A percentile compares a stretch with the other conserved stretches of the same genome.
phyloP scores from a whole-genome alignment of 2,888 invertebrate species.

The Kuschelorhynchus macadamiae region DNA sequence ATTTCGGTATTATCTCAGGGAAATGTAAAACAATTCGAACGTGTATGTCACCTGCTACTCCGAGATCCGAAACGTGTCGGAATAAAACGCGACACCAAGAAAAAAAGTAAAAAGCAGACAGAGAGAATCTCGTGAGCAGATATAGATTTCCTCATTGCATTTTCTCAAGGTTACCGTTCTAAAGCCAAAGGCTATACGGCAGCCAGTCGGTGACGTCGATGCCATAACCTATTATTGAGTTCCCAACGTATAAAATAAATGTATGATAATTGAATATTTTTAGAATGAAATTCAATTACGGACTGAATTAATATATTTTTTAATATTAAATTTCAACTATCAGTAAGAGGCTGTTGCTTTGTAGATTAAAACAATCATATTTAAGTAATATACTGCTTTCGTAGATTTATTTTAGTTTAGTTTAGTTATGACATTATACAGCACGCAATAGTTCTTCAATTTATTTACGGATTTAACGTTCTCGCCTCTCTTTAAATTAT shows the following conservation, averaged over 20 bases:
- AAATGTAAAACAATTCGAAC: too few relatives aligned
- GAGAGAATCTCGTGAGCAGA: conserved; percentile 34
- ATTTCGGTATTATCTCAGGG: too few relatives aligned
- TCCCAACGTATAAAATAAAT: conserved; percentile 17
- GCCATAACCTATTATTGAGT: conserved; percentile 31
- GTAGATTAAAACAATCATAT: too few relatives aligned
- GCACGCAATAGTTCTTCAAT: too few relatives aligned
- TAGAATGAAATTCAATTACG: conserved; percentile 13
- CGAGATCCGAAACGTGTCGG: neutral
- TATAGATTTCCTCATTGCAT: conserved; percentile 64
- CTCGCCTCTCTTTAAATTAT: too few relatives aligned
- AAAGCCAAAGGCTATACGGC: conserved; percentile 62
- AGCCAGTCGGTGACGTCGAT: conserved; percentile 41
- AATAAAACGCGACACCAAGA: conserved; percentile 1
- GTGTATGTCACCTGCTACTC: neutral
- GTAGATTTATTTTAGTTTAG: too few relatives aligned
- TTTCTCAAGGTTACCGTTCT: conserved; percentile 65
- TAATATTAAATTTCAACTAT: too few relatives aligned
- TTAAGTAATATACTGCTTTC: too few relatives aligned
- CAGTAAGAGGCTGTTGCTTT: too few relatives aligned
- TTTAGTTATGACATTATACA: too few relatives aligned
- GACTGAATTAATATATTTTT: too few relatives aligned
- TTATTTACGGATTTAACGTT: too few relatives aligned
- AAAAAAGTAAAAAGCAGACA: conserved; percentile 12
- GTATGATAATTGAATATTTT: conserved; percentile 18